A percentile compares a stretch with the other conserved stretches of the same genome.
Conservation (phyloP, 2,888 invertebrate genomes). For the Malacosoma neustria region DNA sequence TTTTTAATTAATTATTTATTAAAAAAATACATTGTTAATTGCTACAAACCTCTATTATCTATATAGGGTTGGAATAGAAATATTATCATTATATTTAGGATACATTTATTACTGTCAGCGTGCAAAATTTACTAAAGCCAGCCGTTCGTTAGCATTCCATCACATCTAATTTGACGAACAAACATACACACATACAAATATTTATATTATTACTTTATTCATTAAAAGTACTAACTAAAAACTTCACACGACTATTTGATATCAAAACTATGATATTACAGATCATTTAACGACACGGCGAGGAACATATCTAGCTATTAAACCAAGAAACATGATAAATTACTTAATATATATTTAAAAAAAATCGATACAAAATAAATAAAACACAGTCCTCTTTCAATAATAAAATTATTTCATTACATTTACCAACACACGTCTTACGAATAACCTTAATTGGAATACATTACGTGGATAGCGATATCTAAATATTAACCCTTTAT, state of each 20-base stretch:
- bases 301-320: constrained; percentile 40
- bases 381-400: constrained; percentile 69
- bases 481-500: too few species aligned
- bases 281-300: constrained; percentile 45
- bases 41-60: constrained; percentile 63
- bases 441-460: constrained; percentile 64
- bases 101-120: constrained; percentile 47
- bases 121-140: constrained; percentile 68
- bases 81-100: constrained; percentile 42
- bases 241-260: constrained; percentile 29
- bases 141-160: constrained; percentile 37
- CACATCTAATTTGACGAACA: too few species aligned
- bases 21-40: constrained; percentile 69
- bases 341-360: constrained; percentile 57
- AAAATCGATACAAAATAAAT: constrained; percentile 52
- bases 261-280: constrained; percentile 49
- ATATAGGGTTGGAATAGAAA: constrained; percentile 68
- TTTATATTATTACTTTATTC: constrained; percentile 19
- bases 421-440: constrained; percentile 59
- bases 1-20: constrained; percentile 33
- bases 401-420: constrained; percentile 57
- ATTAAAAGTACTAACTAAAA: constrained; percentile 10
- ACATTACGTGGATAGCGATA: constrained; percentile 58
- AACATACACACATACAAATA: constrained; percentile 37
- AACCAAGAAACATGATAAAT: constrained; percentile 55